Base-by-base conservation (phyloP, 2,113 vertebrate species). In the Coptodon bakossiorum region DNA sequence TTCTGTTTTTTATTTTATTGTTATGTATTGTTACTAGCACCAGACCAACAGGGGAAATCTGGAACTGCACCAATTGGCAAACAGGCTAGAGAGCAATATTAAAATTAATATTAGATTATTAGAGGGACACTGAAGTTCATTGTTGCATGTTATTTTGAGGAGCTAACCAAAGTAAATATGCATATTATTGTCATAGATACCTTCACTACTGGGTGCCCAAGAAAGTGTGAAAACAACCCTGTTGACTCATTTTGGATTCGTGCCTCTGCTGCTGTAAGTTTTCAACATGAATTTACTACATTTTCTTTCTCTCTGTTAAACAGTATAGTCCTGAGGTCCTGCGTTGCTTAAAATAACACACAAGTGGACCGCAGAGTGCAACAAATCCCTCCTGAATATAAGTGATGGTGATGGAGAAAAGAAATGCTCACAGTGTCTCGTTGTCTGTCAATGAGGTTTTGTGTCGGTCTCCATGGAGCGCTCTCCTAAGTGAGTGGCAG, bases 191-290 rank as follows among this genome's bases (percentile, higher is more conserved):
- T 83, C 52, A 13, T n/a, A 97, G 96, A 95, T 88, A 96, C 93
- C 1, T 92, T 95, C 76, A 94, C 93, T 1, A 82, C 66, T 10
- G 90, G 2, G 56, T 96, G 95, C 86, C 95, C 95, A 5, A 31
- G 0, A 0, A 31, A 89, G 0, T 96, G 96, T 45, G 66, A 11
- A 4, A 90, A 94, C 84, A 96, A 96, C 83, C 36, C 96, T 1
- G 89, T 93, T 3, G 52, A 82, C 48, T 96, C 96, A 2, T 97
- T 96, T 80, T 97, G 96, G 96, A 86, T 17, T 0, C 12, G 53
- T 84, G 89, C 45, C 61, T 96, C 96, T 5, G 52, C 86, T 19
- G 78, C 53, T 3, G 95, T 97, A 82, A 95, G 95, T 94, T 40
- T 10, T 27, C 45, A 38, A 53, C 9, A 17, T 27, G 14, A 24